A percentile compares a stretch with the other conserved stretches of the same genome.
Conservation (phyloP, 2,113 vertebrate species). For the Ahaetulla prasina region DNA sequence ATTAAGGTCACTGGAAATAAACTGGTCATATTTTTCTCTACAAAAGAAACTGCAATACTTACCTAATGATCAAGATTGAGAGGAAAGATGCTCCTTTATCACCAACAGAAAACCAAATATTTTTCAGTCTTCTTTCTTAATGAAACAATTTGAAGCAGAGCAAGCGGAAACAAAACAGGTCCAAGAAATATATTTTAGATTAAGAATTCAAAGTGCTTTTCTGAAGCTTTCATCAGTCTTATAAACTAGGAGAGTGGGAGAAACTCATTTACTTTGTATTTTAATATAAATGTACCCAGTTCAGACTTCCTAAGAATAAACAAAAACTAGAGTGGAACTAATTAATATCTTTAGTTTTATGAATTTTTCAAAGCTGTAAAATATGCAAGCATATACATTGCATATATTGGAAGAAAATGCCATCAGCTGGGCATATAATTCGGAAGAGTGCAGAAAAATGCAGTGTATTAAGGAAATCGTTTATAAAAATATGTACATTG, state of each 20-base stretch:
- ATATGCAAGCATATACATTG: neutral
- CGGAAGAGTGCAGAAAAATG: neutral
- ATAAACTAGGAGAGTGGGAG: neutral
- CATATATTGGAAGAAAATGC: neutral
- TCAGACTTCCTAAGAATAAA: neutral
- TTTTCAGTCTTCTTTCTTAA: neutral
- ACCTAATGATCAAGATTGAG: neutral
- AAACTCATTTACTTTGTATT: neutral
- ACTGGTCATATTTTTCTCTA: neutral
- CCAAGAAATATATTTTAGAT: neutral
- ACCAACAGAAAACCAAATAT: neutral
- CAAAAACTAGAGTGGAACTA: neutral
- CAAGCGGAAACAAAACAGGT: neutral
- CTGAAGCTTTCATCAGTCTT: neutral
- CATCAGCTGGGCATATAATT: neutral
- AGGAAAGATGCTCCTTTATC: neutral
- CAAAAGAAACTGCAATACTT: neutral
- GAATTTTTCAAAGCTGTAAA: neutral
- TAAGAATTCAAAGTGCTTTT: neutral
- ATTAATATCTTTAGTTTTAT: neutral
- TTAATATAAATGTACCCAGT: neutral
- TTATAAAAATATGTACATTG: neutral
- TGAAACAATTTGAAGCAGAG: neutral
- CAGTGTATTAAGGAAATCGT: neutral
- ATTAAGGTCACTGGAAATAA: neutral